A percentile compares a stretch with the other conserved stretches of the same genome.
phyloP scores from a whole-genome alignment of 2,888 invertebrate genomes.

The Tipula helvola region DNA sequence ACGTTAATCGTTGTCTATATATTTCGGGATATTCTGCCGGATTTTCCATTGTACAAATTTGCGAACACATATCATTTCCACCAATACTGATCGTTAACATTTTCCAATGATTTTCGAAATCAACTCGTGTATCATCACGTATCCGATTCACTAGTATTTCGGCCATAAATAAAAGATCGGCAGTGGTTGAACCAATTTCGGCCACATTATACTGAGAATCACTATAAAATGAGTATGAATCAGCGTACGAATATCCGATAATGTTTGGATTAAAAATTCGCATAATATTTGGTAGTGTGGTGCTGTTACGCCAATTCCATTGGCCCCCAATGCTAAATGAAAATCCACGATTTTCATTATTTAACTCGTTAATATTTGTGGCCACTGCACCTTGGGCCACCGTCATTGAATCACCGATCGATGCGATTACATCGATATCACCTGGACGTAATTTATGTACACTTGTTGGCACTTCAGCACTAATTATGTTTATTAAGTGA shows the following conservation, averaged over 20 bases:
- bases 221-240: conserved; percentile 29
- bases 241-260: conserved; percentile 40
- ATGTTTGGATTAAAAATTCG: conserved; percentile 45
- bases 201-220: conserved; percentile 42
- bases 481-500: conserved; percentile 20
- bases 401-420: conserved; percentile 42
- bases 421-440: conserved; percentile 41
- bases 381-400: conserved; percentile 38
- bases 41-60: conserved; percentile 36
- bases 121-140: conserved; percentile 35
- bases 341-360: conserved; percentile 32
- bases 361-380: conserved; percentile 29
- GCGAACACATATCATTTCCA: conserved; percentile 41
- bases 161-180: conserved; percentile 40
- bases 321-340: conserved; percentile 35
- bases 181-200: conserved; percentile 39
- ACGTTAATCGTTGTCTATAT: conserved; percentile 34
- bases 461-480: conserved; percentile 29
- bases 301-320: conserved; percentile 35
- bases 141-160: conserved; percentile 37
- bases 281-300: conserved; percentile 41
- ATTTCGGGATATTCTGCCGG: conserved; percentile 28
- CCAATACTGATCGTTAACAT: conserved; percentile 51
- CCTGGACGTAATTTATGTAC: conserved; percentile 40
- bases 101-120: conserved; percentile 42